These are phyloP conservation scores for Eumaeus atala DNA, from an alignment of 1,140 invertebrate species.

Conservation along the genomic window DNA sequence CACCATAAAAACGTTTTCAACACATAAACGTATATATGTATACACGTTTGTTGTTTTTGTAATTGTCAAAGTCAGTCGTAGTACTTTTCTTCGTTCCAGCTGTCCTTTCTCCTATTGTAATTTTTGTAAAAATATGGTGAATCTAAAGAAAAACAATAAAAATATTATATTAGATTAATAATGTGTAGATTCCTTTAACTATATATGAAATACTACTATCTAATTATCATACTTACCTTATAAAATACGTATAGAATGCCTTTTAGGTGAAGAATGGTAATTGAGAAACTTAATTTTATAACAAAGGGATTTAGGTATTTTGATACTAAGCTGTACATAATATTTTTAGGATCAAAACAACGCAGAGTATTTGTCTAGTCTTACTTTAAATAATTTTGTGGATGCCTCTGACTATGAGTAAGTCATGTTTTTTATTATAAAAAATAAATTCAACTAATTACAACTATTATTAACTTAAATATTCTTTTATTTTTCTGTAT, in stretches of 20 bases:
- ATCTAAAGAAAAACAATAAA: too few relatives aligned
- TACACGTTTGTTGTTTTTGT: too few relatives aligned
- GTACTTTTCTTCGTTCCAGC: background rate
- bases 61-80: background rate
- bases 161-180: too few relatives aligned
- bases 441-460: conserved; percentile 21
- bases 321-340: conserved; percentile 1
- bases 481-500: background rate
- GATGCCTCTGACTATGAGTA: conserved; percentile 50
- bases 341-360: conserved; percentile 37
- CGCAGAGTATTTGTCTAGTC: conserved; percentile 31
- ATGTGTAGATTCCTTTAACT: too few relatives aligned
- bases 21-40: too few relatives aligned
- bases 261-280: conserved; percentile 14
- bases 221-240: too few relatives aligned
- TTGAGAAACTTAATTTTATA: too few relatives aligned
- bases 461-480: background rate
- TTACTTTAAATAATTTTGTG: conserved; percentile 32
- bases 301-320: too few relatives aligned
- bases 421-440: conserved; percentile 40
- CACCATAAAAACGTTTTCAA: too few relatives aligned
- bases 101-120: background rate
- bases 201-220: too few relatives aligned
- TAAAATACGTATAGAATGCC: background rate
- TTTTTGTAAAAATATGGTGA: too few relatives aligned